phyloP scores from a whole-genome alignment of 1,140 invertebrate genomes.

The Pseudoatta argentina region DNA sequence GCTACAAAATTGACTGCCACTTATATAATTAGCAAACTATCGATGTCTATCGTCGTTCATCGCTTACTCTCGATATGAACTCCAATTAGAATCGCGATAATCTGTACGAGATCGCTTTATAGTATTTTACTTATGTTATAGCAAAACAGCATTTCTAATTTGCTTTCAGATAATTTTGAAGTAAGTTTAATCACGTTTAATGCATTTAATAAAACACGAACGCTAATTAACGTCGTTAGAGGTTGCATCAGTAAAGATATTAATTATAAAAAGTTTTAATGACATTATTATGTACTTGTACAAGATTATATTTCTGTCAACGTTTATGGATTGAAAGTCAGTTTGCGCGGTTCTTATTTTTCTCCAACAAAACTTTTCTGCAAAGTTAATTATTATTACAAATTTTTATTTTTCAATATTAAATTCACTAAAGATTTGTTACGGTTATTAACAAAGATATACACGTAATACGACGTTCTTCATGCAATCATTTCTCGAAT shows the following conservation, averaged over 20 bases:
- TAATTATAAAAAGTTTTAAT: not conserved
- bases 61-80: not conserved
- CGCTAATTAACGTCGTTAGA: conserved; percentile 31
- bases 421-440: not conserved
- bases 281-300: not conserved
- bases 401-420: not conserved
- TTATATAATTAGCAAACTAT: conserved; percentile 25
- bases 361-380: not conserved
- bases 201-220: not conserved
- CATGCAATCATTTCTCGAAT: not conserved
- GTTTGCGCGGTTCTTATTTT: not conserved
- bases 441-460: not conserved
- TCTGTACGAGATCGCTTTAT: not conserved
- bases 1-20: conserved; percentile 33
- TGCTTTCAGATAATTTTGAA: not conserved
- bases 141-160: not conserved
- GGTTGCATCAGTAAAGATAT: not conserved
- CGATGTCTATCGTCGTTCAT: conserved; percentile 11
- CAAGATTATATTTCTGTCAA: not conserved
- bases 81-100: conserved; percentile 38
- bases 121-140: not conserved
- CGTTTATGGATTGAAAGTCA: not conserved
- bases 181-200: not conserved
- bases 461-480: not conserved
- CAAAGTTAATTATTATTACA: not conserved